A percentile compares a stretch with the other conserved stretches of the same genome.
Conservation (phyloP, 2,113 vertebrate genomes). For the Halcyon senegalensis region DNA sequence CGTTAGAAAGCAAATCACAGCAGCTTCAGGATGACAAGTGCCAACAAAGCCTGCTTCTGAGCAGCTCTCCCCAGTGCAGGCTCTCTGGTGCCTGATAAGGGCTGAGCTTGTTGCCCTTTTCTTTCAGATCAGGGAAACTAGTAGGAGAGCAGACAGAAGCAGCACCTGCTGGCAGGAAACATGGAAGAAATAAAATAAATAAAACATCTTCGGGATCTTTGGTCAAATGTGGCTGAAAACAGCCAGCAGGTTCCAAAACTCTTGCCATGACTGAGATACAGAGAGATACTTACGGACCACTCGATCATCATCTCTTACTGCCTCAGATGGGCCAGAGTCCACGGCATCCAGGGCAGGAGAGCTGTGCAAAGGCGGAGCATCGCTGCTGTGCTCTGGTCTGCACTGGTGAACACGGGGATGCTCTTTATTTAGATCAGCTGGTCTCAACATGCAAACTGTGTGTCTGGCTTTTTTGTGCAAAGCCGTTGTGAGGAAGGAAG, state of each 20-base stretch:
- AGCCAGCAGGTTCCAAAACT: not conserved
- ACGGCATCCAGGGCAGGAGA: not conserved
- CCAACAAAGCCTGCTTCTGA: not conserved
- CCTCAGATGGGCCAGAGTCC: not conserved
- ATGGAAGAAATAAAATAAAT: not conserved
- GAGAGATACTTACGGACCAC: not conserved
- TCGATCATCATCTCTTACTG: not conserved
- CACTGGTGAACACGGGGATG: accelerated
- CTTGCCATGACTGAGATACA: not conserved
- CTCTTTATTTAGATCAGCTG: not conserved
- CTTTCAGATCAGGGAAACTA: not conserved
- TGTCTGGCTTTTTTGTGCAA: not conserved
- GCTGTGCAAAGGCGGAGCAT: not conserved
- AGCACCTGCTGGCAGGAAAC: not conserved
- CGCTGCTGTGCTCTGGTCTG: not conserved
- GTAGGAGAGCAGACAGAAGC: not conserved
- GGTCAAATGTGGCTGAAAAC: not conserved
- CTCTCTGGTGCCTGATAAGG: not conserved
- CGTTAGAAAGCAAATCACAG: not conserved
- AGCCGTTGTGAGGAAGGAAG: not conserved
- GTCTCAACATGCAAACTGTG: not conserved
- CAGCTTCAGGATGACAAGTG: not conserved
- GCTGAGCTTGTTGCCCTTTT: not conserved
- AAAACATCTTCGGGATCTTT: not conserved
- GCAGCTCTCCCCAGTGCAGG: not conserved